phyloP scores from a whole-genome alignment of 2,888 invertebrate species.

The Lampropteryx suffumata region DNA sequence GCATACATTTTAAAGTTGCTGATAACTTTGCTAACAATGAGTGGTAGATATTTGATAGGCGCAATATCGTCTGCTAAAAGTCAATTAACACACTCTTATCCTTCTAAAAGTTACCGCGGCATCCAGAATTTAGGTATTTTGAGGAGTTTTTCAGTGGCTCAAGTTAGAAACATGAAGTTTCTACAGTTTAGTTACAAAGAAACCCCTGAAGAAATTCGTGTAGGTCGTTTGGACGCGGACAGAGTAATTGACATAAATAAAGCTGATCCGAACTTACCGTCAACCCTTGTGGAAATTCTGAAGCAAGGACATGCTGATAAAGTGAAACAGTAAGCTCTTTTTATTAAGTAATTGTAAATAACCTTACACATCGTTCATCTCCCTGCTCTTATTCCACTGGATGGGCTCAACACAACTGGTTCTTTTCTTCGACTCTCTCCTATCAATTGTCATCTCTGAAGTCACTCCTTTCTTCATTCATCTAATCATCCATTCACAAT shows the following conservation, averaged over 20 bases:
- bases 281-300: constrained; percentile 72
- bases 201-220: constrained; percentile 82
- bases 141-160: constrained; percentile 52
- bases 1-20: too few relatives aligned
- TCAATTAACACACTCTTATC: constrained; percentile 43
- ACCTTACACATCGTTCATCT: too few relatives aligned
- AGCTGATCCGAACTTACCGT: constrained; percentile 65
- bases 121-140: constrained; percentile 23
- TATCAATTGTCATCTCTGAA: too few relatives aligned
- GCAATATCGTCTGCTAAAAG: constrained; percentile 52
- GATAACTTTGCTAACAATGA: constrained; percentile 39
- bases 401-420: too few relatives aligned
- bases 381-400: too few relatives aligned
- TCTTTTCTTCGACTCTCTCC: too few relatives aligned
- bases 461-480: too few relatives aligned
- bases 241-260: constrained; percentile 87
- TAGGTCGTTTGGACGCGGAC: constrained; percentile 86
- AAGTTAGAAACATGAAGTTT: constrained; percentile 83
- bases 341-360: background rate
- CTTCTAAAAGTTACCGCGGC: constrained; percentile 37
- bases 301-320: constrained; percentile 55
- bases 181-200: constrained; percentile 85
- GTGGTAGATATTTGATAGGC: constrained; percentile 37
- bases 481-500: too few relatives aligned
- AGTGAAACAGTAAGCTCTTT: constrained; percentile 58